Conservation (phyloP, 37 sponge, comb jelly and placozoan species). For the Aplysina aerophoba region DNA sequence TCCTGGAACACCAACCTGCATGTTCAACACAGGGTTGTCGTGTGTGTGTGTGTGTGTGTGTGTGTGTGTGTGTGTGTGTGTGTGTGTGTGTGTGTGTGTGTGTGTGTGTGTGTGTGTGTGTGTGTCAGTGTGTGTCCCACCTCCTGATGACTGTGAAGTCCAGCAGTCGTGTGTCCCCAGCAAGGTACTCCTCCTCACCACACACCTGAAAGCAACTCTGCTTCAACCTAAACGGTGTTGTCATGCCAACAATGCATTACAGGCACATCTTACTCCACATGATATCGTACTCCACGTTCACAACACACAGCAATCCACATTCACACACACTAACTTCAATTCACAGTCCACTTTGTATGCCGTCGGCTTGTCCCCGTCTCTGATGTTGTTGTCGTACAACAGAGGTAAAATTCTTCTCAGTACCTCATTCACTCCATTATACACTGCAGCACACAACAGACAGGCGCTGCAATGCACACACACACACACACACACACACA, state of each 20-base stretch:
- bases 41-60: background rate
- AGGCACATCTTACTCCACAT: background rate
- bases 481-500: no score
- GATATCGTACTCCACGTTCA: no score
- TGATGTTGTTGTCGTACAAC: no score
- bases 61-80: background rate
- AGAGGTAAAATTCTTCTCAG: no score
- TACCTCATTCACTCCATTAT: no score
- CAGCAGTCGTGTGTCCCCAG: slow-evolving; percentile 45
- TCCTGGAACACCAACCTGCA: slow-evolving; percentile 40
- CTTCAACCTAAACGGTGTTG: background rate
- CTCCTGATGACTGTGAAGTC: slow-evolving; percentile 52
- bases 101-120: background rate
- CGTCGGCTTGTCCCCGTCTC: no score
- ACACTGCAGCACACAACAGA: no score
- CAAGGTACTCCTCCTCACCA: slow-evolving; percentile 61
- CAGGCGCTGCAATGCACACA: no score
- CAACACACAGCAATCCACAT: no score
- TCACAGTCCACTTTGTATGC: no score
- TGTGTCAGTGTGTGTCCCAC: background rate
- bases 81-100: background rate
- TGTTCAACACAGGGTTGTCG: no score
- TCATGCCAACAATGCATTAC: background rate
- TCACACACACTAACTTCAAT: no score
- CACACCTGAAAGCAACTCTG: slow-evolving; percentile 32